Evolutionary conservation across 2,113 vertebrate genomes (phyloP).

Genomic region (Forbesichthys agassizii): DNA sequence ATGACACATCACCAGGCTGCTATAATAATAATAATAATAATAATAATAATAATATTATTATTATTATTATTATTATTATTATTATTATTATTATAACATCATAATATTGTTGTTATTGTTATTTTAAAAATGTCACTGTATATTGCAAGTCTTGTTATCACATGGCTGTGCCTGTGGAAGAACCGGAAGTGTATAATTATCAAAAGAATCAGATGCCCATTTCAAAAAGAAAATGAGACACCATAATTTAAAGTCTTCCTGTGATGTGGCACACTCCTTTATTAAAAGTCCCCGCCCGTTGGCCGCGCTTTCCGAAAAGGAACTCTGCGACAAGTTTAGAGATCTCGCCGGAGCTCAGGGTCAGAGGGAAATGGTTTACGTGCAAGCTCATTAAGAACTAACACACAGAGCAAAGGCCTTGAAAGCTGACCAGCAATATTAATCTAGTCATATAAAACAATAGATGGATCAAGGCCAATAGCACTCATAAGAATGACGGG

Average conservation of each 20-base stretch:
- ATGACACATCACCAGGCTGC: neutral
- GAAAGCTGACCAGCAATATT: slow-evolving; percentile 24
- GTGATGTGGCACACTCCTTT: slow-evolving; percentile 62
- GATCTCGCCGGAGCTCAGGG: slow-evolving; percentile 48
- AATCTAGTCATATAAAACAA: slow-evolving; percentile 65
- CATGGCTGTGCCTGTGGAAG: slow-evolving; percentile 32
- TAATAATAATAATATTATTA: slow-evolving; percentile 8
- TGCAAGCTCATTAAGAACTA: slow-evolving; percentile 62
- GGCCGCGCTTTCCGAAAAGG: slow-evolving; percentile 78
- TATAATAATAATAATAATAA: slow-evolving; percentile 18
- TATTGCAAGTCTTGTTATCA: slow-evolving; percentile 24
- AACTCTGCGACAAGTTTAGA: slow-evolving; percentile 69
- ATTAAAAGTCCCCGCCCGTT: slow-evolving; percentile 79
- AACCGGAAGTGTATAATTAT: slow-evolving; percentile 80
- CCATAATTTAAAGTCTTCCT: slow-evolving; percentile 69
- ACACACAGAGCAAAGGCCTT: slow-evolving; percentile 42
- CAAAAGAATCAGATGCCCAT: slow-evolving; percentile 73
- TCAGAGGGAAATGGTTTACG: slow-evolving; percentile 71
- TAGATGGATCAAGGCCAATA: slow-evolving; percentile 59
- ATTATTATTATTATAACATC: neutral
- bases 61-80: neutral
- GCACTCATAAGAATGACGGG: neutral
- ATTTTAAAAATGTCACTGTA: neutral
- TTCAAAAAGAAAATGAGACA: slow-evolving; percentile 66
- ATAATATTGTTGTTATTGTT: neutral